A percentile compares a stretch with the other conserved stretches of the same genome.
Conservation (phyloP, 1,140 invertebrate species). For the Elysia chlorotica region DNA sequence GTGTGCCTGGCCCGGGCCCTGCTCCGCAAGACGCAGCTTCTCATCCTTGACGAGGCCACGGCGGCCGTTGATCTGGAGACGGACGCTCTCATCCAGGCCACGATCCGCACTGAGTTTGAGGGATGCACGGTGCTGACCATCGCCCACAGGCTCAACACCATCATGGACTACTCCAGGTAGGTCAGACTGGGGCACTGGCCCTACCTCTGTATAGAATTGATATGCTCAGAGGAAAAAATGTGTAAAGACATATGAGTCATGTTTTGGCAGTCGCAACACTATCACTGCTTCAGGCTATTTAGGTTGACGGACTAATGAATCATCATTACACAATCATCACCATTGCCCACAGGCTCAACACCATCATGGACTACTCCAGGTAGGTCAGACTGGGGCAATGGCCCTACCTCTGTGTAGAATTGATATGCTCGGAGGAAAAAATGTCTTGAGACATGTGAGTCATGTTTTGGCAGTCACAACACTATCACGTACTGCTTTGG, state of each 20-base stretch:
- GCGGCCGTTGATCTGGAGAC: slow-evolving; percentile 66
- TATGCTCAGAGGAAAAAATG: slow-evolving; percentile 29
- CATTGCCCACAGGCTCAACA: slow-evolving; percentile 93
- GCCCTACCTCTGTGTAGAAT: neutral
- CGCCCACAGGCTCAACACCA: slow-evolving; percentile 92
- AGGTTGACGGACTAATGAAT: too few species aligned
- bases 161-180: slow-evolving; percentile 73
- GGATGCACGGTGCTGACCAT: slow-evolving; percentile 92
- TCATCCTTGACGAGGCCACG: slow-evolving; percentile 95
- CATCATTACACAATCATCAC: slow-evolving; percentile 93
- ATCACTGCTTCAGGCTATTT: too few species aligned
- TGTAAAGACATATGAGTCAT: too few species aligned
- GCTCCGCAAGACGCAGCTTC: slow-evolving; percentile 85
- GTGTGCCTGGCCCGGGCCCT: slow-evolving; percentile 85
- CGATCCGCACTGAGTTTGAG: slow-evolving; percentile 85
- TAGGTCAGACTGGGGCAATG: slow-evolving; percentile 9
- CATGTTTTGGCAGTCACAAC: too few species aligned
- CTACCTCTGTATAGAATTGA: neutral
- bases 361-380: slow-evolving; percentile 78
- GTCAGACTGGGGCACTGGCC: neutral
- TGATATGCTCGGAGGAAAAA: slow-evolving; percentile 24
- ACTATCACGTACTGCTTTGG: too few species aligned
- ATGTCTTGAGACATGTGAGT: too few species aligned
- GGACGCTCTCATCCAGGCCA: slow-evolving; percentile 89
- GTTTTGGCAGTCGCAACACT: too few species aligned